Conservation (phyloP, 2,113 vertebrate genomes). For the Acrocephalus arundinaceus region DNA sequence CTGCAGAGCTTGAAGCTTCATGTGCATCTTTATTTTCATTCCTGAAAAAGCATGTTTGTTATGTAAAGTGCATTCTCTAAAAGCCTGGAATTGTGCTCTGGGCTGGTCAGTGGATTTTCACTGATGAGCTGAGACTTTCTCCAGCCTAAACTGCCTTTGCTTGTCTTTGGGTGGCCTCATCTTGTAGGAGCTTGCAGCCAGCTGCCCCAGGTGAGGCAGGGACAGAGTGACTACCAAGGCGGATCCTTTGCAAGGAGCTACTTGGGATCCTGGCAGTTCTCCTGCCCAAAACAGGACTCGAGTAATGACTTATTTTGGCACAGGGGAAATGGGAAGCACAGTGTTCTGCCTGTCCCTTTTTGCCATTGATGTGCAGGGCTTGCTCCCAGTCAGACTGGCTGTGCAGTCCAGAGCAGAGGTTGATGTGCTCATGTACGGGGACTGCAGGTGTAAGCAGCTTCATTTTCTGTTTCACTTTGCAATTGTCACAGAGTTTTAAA, state of each 20-base stretch:
- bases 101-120: background rate
- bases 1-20: background rate
- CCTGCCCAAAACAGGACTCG: background rate
- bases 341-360: background rate
- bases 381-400: background rate
- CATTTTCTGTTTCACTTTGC: background rate
- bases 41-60: background rate
- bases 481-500: background rate
- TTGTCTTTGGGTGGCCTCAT: background rate
- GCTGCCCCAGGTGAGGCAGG: background rate
- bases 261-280: background rate
- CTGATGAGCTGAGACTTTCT: background rate
- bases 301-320: background rate
- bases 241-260: background rate
- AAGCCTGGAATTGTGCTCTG: background rate
- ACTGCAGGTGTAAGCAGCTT: background rate
- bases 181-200: background rate
- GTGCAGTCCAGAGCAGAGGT: background rate
- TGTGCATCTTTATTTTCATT: background rate
- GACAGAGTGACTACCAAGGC: fast-evolving
- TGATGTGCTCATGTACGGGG: background rate
- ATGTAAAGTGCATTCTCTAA: background rate
- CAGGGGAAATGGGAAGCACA: background rate
- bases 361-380: background rate
- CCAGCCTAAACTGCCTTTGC: background rate